Evolutionary conservation across 2,113 vertebrate species (phyloP).

Genomic region (Brachionichthys hirsutus): DNA sequence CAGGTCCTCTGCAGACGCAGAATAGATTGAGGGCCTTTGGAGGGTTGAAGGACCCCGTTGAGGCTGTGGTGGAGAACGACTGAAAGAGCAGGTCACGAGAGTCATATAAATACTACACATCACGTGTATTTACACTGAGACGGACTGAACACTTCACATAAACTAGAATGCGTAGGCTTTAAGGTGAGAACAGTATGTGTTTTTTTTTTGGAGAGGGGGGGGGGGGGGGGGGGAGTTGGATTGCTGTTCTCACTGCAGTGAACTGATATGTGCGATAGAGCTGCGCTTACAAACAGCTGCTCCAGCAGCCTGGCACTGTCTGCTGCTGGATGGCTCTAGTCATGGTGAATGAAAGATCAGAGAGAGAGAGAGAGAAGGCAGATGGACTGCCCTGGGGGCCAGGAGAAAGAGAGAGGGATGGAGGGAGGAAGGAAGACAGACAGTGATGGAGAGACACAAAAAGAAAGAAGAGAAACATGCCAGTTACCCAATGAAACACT

Average conservation of each 20-base stretch:
- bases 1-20: no score
- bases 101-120: no score
- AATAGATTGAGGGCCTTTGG: no score
- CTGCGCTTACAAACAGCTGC: conserved; percentile 72
- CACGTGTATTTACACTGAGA: no score
- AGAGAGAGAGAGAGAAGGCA: conserved; percentile 68
- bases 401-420: conserved; percentile 46
- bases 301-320: conserved; percentile 58
- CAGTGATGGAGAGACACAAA: conserved; percentile 17
- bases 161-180: no score
- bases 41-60: no score
- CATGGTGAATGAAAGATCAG: conserved; percentile 79
- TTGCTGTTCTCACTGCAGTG: conserved; percentile 60
- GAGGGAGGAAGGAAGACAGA: conserved; percentile 17
- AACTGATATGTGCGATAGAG: conserved; percentile 72
- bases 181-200: not conserved
- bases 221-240: conserved; percentile 61
- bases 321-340: conserved; percentile 70
- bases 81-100: no score
- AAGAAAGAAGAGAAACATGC: conserved; percentile 47
- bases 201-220: no score
- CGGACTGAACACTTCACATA: no score
- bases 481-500: conserved; percentile 64
- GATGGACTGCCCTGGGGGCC: conserved; percentile 76
- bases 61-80: no score